Evolutionary conservation across 1,140 invertebrate genomes (phyloP).

Genomic region (Leptestheria dahalacensis): DNA sequence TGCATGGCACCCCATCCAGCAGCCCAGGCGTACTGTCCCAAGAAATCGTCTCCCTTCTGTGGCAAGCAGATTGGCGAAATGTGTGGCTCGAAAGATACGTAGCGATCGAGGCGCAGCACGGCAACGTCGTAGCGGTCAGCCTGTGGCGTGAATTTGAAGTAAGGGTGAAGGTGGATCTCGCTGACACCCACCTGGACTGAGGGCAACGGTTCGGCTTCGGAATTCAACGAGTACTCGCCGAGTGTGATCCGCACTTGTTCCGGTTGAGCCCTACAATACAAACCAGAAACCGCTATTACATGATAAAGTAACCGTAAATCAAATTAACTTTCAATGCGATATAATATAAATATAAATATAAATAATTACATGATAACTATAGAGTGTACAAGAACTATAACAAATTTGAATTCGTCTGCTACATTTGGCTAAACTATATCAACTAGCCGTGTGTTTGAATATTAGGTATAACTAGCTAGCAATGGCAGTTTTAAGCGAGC

Average conservation of each 20-base stretch:
- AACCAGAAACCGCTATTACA: conserved; percentile 12
- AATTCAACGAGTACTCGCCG: conserved; percentile 87
- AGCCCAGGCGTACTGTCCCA: conserved; percentile 78
- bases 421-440: too few species aligned
- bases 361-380: conserved; percentile 1
- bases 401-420: too few species aligned
- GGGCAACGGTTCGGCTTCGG: conserved; percentile 70
- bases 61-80: conserved; percentile 86
- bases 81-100: conserved; percentile 75
- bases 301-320: not conserved
- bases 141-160: conserved; percentile 88
- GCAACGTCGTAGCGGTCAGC: conserved; percentile 76
- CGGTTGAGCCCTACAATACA: conserved; percentile 59
- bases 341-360: not conserved
- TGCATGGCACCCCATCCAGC: conserved; percentile 84
- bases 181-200: conserved; percentile 79
- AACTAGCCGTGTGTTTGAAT: too few species aligned
- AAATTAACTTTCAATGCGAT: not conserved
- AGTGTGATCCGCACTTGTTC: conserved; percentile 79
- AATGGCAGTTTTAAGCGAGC: too few species aligned
- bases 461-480: too few species aligned
- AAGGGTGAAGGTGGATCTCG: conserved; percentile 76
- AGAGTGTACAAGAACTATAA: too few species aligned
- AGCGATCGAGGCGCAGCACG: conserved; percentile 67
- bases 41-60: conserved; percentile 72